Evolutionary conservation across 2,888 invertebrate genomes (phyloP).

Genomic region (Trisateles emortualis): DNA sequence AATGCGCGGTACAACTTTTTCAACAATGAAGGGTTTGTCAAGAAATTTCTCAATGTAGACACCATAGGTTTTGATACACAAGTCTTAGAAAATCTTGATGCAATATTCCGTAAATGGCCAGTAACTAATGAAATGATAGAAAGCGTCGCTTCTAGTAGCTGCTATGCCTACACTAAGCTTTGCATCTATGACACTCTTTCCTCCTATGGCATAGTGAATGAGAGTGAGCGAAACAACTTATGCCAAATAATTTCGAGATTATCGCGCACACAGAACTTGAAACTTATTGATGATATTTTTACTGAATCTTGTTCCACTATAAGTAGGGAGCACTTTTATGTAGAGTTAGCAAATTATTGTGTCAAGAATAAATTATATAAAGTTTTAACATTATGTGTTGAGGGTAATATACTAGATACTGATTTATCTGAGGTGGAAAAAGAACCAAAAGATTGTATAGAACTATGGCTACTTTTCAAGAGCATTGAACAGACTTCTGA

Average conservation of each 20-base stretch:
- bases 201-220: conserved; percentile 89
- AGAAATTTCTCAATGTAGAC: conserved; percentile 77
- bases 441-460: conserved; percentile 82
- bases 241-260: conserved; percentile 87
- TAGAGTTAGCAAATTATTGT: conserved; percentile 84
- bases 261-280: conserved; percentile 84
- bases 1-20: conserved; percentile 80
- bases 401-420: conserved; percentile 75
- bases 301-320: conserved; percentile 80
- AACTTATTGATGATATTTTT: conserved; percentile 85
- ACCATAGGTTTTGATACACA: conserved; percentile 72
- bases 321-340: conserved; percentile 81
- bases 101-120: conserved; percentile 84
- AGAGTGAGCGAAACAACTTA: conserved; percentile 85
- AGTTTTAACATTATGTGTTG: conserved; percentile 83
- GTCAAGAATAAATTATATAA: conserved; percentile 82
- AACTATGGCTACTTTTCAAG: conserved; percentile 84
- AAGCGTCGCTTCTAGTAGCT: conserved; percentile 75
- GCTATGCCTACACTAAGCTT: conserved; percentile 83
- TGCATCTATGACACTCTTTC: conserved; percentile 87
- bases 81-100: conserved; percentile 77
- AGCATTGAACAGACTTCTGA: conserved; percentile 84
- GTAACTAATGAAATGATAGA: conserved; percentile 88
- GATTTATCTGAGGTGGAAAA: conserved; percentile 75
- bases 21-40: conserved; percentile 75